Percentiles rank a stretch among this genome's conserved stretches.
phyloP scores from a whole-genome alignment of 2,113 vertebrate species.

The Ellobius talpinus region DNA sequence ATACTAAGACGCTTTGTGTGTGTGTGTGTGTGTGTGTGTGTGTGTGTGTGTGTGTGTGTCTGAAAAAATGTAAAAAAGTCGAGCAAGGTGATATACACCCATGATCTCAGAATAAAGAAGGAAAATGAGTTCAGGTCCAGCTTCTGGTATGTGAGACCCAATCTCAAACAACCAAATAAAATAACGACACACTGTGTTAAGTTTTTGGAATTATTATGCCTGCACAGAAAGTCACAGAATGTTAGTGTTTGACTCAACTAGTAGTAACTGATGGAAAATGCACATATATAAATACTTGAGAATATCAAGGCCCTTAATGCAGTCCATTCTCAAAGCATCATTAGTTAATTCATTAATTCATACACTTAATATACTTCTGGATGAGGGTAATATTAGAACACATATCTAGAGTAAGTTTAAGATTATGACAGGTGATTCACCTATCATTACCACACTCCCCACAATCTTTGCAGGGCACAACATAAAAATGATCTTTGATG shows the following conservation, averaged over 20 bases:
- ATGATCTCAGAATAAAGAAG: not conserved
- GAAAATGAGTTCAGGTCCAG: not conserved
- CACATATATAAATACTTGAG: not conserved
- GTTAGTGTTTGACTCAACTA: not conserved
- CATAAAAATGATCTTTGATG: not conserved
- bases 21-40: no score
- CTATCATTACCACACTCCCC: not conserved
- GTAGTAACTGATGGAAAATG: not conserved
- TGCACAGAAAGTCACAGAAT: not conserved
- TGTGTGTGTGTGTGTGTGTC: no score
- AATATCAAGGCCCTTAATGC: not conserved
- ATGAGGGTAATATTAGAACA: not conserved
- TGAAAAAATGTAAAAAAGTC: not conserved
- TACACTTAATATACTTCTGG: not conserved
- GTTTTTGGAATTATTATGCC: not conserved
- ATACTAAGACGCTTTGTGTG: not conserved
- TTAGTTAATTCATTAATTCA: not conserved
- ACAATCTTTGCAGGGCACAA: not conserved
- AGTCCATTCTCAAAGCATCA: not conserved
- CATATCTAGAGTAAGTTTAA: not conserved
- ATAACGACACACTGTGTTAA: not conserved
- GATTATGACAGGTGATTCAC: not conserved
- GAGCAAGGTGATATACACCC: not conserved
- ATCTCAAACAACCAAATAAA: not conserved
- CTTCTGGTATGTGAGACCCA: not conserved